Conservation (phyloP, 2,888 invertebrate species). For the Sinhomidia bicolor region DNA sequence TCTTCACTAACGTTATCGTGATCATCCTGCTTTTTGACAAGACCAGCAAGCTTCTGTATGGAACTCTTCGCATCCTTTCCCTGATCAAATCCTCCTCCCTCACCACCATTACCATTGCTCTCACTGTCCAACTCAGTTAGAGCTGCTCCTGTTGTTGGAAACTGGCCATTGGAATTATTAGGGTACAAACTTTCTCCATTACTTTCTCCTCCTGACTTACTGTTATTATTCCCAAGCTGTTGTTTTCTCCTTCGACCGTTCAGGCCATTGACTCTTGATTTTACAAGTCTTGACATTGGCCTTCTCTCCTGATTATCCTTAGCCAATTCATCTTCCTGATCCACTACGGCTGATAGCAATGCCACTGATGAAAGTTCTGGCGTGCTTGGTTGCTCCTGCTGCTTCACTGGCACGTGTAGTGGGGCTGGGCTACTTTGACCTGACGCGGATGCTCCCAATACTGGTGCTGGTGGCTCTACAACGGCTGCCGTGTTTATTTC, state of each 20-base stretch:
- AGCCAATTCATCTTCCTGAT: slow-evolving; percentile 42
- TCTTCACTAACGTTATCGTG: too few relatives aligned
- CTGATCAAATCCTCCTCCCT: slow-evolving; percentile 1
- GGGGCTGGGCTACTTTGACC: slow-evolving; percentile 36
- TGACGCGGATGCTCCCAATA: slow-evolving; percentile 36
- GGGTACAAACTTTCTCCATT: slow-evolving; percentile 4
- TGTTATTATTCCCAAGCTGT: background rate
- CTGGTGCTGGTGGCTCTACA: background rate
- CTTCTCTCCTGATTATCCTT: slow-evolving; percentile 33
- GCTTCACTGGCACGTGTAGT: slow-evolving; percentile 39
- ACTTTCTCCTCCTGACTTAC: background rate
- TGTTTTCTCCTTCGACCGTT: slow-evolving; percentile 18
- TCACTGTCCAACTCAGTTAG: slow-evolving; percentile 16
- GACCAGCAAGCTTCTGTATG: background rate
- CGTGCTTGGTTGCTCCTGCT: background rate
- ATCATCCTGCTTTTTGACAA: background rate
- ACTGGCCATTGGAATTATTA: slow-evolving; percentile 38
- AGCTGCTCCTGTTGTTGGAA: slow-evolving; percentile 52
- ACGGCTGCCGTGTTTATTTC: slow-evolving; percentile 4
- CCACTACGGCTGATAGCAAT: background rate
- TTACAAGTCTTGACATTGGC: slow-evolving; percentile 64
- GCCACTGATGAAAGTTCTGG: background rate
- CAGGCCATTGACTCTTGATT: slow-evolving; percentile 48
- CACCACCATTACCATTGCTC: background rate
- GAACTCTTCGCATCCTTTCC: slow-evolving; percentile 1